Evolutionary conservation across 2,888 invertebrate species (phyloP).

Genomic region (Diaperis boleti): DNA sequence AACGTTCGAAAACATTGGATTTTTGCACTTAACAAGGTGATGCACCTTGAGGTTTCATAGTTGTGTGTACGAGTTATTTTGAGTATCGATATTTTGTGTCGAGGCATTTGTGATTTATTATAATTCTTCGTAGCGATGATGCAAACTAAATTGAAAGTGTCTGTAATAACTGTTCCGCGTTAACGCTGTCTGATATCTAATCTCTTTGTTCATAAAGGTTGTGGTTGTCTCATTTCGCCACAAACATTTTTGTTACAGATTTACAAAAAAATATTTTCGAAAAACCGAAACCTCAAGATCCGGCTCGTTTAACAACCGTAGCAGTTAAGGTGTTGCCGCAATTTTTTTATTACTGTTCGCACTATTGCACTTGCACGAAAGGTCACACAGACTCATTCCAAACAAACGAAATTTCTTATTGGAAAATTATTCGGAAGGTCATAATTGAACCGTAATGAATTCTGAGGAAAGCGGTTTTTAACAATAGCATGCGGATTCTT

Average conservation of each 20-base stretch:
- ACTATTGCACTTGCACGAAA: slow-evolving; percentile 26
- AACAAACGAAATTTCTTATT: slow-evolving; percentile 20
- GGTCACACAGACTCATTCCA: slow-evolving; percentile 12
- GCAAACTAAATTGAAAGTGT: not conserved
- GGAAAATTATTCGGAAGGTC: slow-evolving; percentile 19
- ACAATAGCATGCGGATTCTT: not conserved
- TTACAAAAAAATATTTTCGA: slow-evolving; percentile 1
- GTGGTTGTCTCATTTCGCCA: slow-evolving; percentile 3
- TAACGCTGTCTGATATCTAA: not conserved
- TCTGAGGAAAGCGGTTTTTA: not conserved
- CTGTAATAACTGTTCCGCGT: not conserved
- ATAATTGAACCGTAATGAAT: slow-evolving; percentile 19
- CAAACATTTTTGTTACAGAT: not conserved
- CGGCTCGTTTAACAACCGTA: slow-evolving; percentile 21
- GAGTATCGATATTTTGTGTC: slow-evolving; percentile 5
- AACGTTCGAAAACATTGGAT: slow-evolving; percentile 5
- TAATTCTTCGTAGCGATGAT: not conserved
- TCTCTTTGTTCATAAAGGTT: not conserved
- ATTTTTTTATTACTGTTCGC: slow-evolving; percentile 23
- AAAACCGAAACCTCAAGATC: slow-evolving; percentile 15
- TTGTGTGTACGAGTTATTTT: slow-evolving; percentile 12
- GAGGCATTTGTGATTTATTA: slow-evolving; percentile 8
- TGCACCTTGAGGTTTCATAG: slow-evolving; percentile 14
- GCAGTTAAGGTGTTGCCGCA: slow-evolving; percentile 14
- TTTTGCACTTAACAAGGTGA: slow-evolving; percentile 27